These are phyloP conservation scores for Temnothorax longispinosus DNA, from an alignment of 1,140 invertebrate genomes.

Conservation along the genomic window DNA sequence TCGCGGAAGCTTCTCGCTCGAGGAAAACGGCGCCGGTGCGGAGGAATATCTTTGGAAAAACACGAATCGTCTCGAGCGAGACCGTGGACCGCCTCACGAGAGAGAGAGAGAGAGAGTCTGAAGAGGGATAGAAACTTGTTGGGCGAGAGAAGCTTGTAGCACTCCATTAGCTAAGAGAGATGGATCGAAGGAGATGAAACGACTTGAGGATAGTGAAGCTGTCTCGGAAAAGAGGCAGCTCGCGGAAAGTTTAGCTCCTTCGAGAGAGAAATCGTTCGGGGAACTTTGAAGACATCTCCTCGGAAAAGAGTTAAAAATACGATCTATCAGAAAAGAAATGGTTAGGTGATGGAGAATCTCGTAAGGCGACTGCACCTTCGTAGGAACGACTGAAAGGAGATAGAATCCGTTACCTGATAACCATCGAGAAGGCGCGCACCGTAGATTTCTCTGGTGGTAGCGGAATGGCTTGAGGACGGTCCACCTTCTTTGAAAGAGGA, in stretches of 20 bases:
- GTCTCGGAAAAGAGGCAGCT: background rate
- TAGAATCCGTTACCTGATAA: background rate
- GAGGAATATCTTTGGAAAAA: background rate
- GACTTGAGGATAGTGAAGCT: background rate
- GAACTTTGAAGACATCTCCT: conserved; percentile 25
- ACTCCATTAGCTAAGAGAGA: conserved; percentile 5
- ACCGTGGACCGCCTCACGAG: background rate
- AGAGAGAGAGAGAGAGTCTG: background rate
- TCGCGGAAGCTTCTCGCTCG: background rate
- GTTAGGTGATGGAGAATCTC: background rate
- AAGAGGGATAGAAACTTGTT: background rate
- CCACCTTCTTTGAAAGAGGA: conserved; percentile 1
- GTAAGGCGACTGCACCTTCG: background rate
- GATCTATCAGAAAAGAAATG: conserved; percentile 22
- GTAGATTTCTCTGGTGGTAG: background rate
- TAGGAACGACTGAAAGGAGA: background rate
- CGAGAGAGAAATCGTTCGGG: background rate
- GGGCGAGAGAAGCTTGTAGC: background rate
- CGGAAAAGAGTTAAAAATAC: conserved; percentile 1
- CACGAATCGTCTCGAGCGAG: background rate
- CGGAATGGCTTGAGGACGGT: conserved; percentile 16
- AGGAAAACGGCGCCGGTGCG: background rate
- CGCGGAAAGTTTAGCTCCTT: background rate
- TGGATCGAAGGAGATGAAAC: conserved; percentile 22
- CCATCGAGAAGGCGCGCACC: background rate